These are phyloP conservation scores for Melinopterus prodromus DNA, from an alignment of 2,888 invertebrate species.

Conservation along the genomic window DNA sequence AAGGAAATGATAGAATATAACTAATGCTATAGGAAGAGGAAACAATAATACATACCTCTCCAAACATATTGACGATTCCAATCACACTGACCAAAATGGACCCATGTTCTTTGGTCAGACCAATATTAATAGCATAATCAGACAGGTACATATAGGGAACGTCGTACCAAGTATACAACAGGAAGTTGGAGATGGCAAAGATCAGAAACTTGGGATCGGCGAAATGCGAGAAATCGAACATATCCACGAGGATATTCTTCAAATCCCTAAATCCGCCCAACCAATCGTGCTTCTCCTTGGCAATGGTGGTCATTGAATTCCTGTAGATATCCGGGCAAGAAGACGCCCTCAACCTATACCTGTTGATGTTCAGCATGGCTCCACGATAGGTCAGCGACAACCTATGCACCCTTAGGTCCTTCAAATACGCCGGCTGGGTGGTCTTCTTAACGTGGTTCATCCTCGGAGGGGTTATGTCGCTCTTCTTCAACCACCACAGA, in stretches of 20 bases:
- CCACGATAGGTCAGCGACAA: constrained; percentile 85
- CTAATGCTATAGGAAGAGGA: no score
- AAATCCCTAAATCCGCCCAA: constrained; percentile 79
- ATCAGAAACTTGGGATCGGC: constrained; percentile 75
- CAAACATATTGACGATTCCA: constrained; percentile 87
- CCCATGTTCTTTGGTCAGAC: constrained; percentile 75
- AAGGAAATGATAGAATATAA: constrained; percentile 40
- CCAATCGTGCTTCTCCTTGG: constrained; percentile 81
- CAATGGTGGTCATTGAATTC: constrained; percentile 85
- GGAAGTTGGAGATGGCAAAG: constrained; percentile 88
- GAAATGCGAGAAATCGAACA: constrained; percentile 85
- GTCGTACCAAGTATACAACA: constrained; percentile 92
- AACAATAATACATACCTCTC: constrained; percentile 78
- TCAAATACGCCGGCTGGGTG: constrained; percentile 72
- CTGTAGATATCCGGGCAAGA: constrained; percentile 92
- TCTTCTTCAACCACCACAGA: constrained; percentile 66
- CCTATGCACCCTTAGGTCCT: constrained; percentile 77
- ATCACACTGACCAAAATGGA: constrained; percentile 88
- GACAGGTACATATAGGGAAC: constrained; percentile 92
- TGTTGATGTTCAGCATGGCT: constrained; percentile 77
- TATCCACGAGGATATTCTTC: constrained; percentile 78
- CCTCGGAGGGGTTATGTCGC: constrained; percentile 60
- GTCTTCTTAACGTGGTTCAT: constrained; percentile 54
- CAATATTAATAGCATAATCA: constrained; percentile 78
- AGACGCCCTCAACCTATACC: constrained; percentile 82